Base-by-base conservation (phyloP, 23 tunicate genomes). In the Diplosoma virens region DNA sequence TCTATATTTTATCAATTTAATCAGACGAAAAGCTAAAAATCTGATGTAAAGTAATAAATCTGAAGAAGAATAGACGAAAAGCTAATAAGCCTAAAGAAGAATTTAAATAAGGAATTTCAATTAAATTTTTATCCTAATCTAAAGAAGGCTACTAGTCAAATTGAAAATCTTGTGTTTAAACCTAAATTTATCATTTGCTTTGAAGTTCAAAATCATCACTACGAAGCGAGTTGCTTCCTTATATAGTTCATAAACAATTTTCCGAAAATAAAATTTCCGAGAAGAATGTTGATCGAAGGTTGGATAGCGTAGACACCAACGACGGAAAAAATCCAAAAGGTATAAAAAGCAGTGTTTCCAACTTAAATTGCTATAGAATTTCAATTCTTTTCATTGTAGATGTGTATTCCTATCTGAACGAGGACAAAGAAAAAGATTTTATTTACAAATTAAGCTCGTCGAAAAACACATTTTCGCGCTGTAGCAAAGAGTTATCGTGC, bases 171-270 rank as follows among this genome's bases (percentile, higher is more conserved):
- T n/a, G n/a, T n/a, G n/a, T n/a, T n/a, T n/a, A n/a, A n/a, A n/a
- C n/a, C n/a, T n/a, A n/a, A n/a, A n/a, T n/a, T n/a, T n/a, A n/a
- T n/a, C n/a, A n/a, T n/a, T n/a, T n/a, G n/a, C n/a, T n/a, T n/a
- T n/a, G n/a, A n/a, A 86, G 92, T 25, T 32, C 79, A 0, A 61
- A 64, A 33, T 68, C 69, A 2, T 89, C 96, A 0, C 78, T 89
- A 20, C 88, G 96, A 1, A 86, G 96, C 41, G 96, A 89, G 29
- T 34, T 89, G 27, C 36, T 89, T 24, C 96, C 96, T 23, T 89
- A 77, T 64, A 29, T 89, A 2, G 88, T 82, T 17, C 66, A 89
- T 31, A 89, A 89, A 59, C 96, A 89, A 63, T 89, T 80, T 65
- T 35, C 52, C 2, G 6, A 29, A 30, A 63, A 28, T 7, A 28